phyloP scores from a whole-genome alignment of 1,140 invertebrate species.

The Calliopsis andreniformis region DNA sequence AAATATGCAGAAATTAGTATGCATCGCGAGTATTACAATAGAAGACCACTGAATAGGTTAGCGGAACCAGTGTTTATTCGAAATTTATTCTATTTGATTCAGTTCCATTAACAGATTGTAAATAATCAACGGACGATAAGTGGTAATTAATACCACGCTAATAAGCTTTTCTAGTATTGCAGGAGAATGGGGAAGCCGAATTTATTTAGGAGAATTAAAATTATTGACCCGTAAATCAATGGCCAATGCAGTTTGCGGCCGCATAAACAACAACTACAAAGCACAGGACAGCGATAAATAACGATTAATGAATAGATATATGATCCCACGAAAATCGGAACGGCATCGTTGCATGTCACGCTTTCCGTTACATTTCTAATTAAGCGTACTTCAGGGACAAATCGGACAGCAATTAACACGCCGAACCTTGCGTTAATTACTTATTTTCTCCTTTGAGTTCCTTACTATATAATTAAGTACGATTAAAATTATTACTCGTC shows the following conservation, averaged over 20 bases:
- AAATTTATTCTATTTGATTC: neutral
- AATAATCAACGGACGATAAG: neutral
- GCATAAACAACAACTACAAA: constrained; percentile 19
- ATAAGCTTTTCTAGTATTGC: constrained; percentile 4
- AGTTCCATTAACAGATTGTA: neutral
- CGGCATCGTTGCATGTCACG: neutral
- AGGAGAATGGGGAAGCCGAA: neutral
- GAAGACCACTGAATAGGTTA: too few species aligned
- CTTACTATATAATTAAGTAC: neutral
- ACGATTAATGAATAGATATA: constrained; percentile 26
- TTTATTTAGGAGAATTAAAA: constrained; percentile 11
- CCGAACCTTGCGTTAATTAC: neutral
- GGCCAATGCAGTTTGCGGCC: too few species aligned
- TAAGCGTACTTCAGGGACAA: neutral
- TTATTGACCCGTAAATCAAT: constrained; percentile 10
- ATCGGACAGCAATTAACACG: neutral
- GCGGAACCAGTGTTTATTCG: too few species aligned
- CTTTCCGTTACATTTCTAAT: constrained; percentile 27
- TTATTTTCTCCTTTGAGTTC: neutral
- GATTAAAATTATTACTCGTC: neutral
- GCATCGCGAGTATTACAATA: too few species aligned
- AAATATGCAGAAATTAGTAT: too few species aligned
- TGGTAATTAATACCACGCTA: constrained; percentile 9
- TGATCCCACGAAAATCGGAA: constrained; percentile 3
- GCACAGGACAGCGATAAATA: neutral